Conservation (phyloP, 2,113 vertebrate species). For the Halichoeres trimaculatus region DNA sequence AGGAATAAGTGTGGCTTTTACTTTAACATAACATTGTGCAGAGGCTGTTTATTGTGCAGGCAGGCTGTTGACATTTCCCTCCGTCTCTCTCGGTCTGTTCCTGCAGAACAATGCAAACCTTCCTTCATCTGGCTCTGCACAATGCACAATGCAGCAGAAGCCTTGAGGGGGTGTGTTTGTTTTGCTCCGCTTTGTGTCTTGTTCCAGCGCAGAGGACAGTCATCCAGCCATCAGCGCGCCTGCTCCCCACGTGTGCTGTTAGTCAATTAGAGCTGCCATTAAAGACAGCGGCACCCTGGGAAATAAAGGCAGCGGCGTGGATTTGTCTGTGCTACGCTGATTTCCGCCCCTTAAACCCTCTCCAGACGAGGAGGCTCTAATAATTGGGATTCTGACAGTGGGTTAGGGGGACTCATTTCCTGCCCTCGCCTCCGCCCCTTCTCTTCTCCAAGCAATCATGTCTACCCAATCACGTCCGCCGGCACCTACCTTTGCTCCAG, state of each 20-base stretch:
- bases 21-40: constrained; percentile 51
- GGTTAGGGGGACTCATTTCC: constrained; percentile 69
- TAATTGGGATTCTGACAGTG: constrained; percentile 74
- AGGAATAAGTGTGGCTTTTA: constrained; percentile 50
- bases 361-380: constrained; percentile 71
- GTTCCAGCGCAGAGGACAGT: constrained; percentile 64
- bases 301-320: constrained; percentile 73
- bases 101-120: constrained; percentile 45
- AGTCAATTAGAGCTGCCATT: constrained; percentile 81
- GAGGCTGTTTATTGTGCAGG: constrained; percentile 40
- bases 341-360: constrained; percentile 73
- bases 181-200: constrained; percentile 70
- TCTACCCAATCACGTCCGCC: constrained; percentile 61
- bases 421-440: constrained; percentile 49
- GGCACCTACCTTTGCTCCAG: constrained; percentile 56
- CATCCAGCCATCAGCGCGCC: constrained; percentile 62
- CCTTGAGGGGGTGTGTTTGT: constrained; percentile 65
- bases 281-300: constrained; percentile 73
- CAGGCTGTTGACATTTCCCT: constrained; percentile 56
- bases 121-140: constrained; percentile 61
- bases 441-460: constrained; percentile 60
- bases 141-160: constrained; percentile 62
- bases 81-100: constrained; percentile 2
- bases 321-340: constrained; percentile 62
- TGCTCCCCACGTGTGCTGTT: constrained; percentile 62